phyloP scores from a whole-genome alignment of 2,797 vertebrate species.

The Triplophysa yarkandensis region DNA sequence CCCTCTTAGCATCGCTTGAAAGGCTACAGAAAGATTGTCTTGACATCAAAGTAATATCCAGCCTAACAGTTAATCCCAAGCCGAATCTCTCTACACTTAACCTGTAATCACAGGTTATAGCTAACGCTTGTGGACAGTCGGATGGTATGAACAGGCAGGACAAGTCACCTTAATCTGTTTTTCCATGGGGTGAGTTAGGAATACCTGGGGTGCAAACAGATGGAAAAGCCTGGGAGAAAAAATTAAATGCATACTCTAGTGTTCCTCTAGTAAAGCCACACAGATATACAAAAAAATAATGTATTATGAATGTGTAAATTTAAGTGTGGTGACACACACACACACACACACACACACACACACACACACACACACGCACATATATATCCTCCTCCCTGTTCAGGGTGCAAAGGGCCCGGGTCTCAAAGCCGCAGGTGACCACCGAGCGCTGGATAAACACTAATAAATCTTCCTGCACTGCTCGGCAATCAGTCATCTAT shows the following conservation, averaged over 20 bases:
- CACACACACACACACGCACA: no score
- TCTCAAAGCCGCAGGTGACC: slow-evolving; percentile 61
- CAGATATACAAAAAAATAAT: slow-evolving; percentile 51
- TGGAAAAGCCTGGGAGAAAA: slow-evolving; percentile 2
- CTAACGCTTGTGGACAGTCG: slow-evolving; percentile 72
- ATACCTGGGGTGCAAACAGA: slow-evolving; percentile 4
- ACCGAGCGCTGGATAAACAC: slow-evolving; percentile 59
- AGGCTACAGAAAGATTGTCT: slow-evolving; percentile 18
- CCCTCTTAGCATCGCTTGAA: not conserved
- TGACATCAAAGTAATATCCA: slow-evolving; percentile 54
- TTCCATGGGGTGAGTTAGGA: slow-evolving; percentile 25
- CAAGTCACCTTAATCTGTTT: slow-evolving; percentile 68
- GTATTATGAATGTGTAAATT: slow-evolving; percentile 55
- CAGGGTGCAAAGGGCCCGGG: slow-evolving; percentile 55
- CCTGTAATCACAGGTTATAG: slow-evolving; percentile 75
- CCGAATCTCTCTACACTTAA: slow-evolving; percentile 62
- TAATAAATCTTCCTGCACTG: slow-evolving; percentile 60
- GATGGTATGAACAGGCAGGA: slow-evolving; percentile 25
- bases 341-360: not conserved
- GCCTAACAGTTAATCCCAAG: slow-evolving; percentile 34
- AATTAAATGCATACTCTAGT: slow-evolving; percentile 22
- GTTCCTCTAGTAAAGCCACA: slow-evolving; percentile 3
- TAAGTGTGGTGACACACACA: slow-evolving; percentile 21
- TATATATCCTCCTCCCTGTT: slow-evolving; percentile 35
- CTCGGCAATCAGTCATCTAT: slow-evolving; percentile 60